phyloP scores from a whole-genome alignment of 2,888 invertebrate species.

The Eutolmus rufibarbis region DNA sequence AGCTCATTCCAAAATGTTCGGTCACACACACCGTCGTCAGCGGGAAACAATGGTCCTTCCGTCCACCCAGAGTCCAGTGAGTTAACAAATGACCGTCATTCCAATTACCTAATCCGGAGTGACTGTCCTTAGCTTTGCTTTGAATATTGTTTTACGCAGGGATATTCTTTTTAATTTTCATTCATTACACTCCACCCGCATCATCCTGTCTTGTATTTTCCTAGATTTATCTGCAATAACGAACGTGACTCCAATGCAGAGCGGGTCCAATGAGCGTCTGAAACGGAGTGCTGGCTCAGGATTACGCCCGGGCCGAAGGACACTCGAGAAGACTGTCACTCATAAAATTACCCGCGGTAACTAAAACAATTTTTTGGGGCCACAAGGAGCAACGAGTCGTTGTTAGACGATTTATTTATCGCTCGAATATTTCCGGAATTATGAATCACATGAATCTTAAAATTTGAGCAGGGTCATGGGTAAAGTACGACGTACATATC shows the following conservation, averaged over 20 bases:
- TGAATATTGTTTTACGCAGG: not conserved
- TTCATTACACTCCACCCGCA: slow-evolving; percentile 28
- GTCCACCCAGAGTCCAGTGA: not conserved
- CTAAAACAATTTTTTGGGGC: not conserved
- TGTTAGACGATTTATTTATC: not conserved
- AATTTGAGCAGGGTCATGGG: slow-evolving; percentile 4
- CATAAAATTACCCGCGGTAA: not conserved
- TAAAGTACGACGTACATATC: not conserved
- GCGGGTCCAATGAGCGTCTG: not conserved
- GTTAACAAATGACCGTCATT: slow-evolving; percentile 8
- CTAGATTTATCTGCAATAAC: slow-evolving; percentile 33
- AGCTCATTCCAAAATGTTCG: not conserved
- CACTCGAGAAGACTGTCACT: not conserved
- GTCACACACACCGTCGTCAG: not conserved
- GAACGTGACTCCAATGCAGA: slow-evolving; percentile 5
- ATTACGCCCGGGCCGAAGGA: not conserved
- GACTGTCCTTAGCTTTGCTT: not conserved
- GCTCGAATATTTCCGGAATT: not conserved
- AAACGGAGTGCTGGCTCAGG: not conserved
- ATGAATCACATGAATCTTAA: not conserved
- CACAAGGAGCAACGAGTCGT: not conserved
- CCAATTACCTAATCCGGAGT: slow-evolving; percentile 2
- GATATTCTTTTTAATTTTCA: slow-evolving; percentile 30
- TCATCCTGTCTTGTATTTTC: slow-evolving; percentile 10
- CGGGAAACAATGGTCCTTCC: not conserved